phyloP scores from a whole-genome alignment of 2,888 invertebrate genomes.

The Scotopteryx bipunctaria region DNA sequence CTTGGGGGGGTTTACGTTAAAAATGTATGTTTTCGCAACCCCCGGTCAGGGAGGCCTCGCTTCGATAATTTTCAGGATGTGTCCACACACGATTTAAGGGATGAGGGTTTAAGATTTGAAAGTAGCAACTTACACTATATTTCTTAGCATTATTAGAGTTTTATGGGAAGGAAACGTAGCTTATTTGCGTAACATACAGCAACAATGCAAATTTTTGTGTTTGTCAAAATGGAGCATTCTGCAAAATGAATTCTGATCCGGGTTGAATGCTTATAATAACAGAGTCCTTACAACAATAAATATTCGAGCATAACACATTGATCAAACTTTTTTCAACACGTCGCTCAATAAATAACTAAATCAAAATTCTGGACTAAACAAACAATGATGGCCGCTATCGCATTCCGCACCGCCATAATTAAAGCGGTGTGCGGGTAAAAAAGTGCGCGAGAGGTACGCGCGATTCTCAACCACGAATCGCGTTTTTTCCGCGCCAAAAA shows the following conservation, averaged over 20 bases:
- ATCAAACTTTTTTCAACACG: constrained; percentile 23
- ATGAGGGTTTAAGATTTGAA: constrained; percentile 26
- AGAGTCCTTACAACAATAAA: not conserved
- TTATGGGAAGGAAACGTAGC: too few species aligned
- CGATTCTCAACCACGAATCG: constrained; percentile 52
- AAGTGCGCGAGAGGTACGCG: constrained; percentile 59
- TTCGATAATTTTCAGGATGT: constrained; percentile 66
- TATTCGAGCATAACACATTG: constrained; percentile 24
- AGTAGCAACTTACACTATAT: too few species aligned
- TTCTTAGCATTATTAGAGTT: too few species aligned
- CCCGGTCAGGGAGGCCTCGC: constrained; percentile 59
- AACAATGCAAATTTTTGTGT: too few species aligned
- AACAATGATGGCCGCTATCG: constrained; percentile 33
- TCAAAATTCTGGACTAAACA: constrained; percentile 28
- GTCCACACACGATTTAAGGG: constrained; percentile 61
- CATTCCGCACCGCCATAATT: constrained; percentile 69
- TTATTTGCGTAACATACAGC: too few species aligned
- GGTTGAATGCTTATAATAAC: not conserved
- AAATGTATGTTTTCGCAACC: constrained; percentile 74
- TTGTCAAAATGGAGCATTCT: too few species aligned
- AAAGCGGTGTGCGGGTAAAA: constrained; percentile 73
- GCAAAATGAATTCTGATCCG: too few species aligned
- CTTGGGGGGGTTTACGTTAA: constrained; percentile 70
- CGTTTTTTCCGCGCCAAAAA: constrained; percentile 75
- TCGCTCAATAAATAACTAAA: constrained; percentile 31